A percentile compares a stretch with the other conserved stretches of the same genome.
phyloP scores from a whole-genome alignment of 1,140 invertebrate genomes.

The Dinoponera quadriceps region DNA sequence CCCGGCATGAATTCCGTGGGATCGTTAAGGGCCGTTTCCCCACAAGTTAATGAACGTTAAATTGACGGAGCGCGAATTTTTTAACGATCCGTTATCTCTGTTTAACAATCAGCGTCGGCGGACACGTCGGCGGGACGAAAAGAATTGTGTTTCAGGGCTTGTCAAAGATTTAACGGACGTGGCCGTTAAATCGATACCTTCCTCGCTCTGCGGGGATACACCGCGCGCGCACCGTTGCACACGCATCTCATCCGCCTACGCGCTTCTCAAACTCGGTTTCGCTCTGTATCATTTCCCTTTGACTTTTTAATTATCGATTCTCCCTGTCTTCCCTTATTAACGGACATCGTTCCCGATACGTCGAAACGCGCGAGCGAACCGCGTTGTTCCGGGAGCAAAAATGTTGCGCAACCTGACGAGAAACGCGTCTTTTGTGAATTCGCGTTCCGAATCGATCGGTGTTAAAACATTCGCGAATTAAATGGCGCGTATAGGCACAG shows the following conservation, averaged over 20 bases:
- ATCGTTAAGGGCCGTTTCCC: not conserved
- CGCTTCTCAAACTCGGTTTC: not conserved
- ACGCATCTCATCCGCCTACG: not conserved
- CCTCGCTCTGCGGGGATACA: constrained; percentile 26
- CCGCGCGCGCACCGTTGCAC: not conserved
- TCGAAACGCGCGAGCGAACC: not conserved
- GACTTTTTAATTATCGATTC: constrained; percentile 46
- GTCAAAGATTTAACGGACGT: constrained; percentile 47
- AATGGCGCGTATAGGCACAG: too few species aligned
- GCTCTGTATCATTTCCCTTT: constrained; percentile 11
- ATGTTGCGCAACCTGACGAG: not conserved
- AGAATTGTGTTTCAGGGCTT: constrained; percentile 50
- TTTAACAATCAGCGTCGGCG: constrained; percentile 25
- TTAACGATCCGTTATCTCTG: not conserved
- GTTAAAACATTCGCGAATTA: too few species aligned
- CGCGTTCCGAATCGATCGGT: not conserved
- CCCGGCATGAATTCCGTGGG: not conserved
- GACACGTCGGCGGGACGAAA: not conserved
- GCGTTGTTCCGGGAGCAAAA: not conserved
- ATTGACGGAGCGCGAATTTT: constrained; percentile 17
- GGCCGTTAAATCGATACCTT: constrained; percentile 44
- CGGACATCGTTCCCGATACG: not conserved
- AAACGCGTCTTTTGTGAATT: not conserved
- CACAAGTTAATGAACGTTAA: constrained; percentile 36
- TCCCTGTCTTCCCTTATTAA: constrained; percentile 14